These are phyloP conservation scores for Ypsolopha sequella DNA, from an alignment of 2,888 invertebrate genomes.

Conservation along the genomic window DNA sequence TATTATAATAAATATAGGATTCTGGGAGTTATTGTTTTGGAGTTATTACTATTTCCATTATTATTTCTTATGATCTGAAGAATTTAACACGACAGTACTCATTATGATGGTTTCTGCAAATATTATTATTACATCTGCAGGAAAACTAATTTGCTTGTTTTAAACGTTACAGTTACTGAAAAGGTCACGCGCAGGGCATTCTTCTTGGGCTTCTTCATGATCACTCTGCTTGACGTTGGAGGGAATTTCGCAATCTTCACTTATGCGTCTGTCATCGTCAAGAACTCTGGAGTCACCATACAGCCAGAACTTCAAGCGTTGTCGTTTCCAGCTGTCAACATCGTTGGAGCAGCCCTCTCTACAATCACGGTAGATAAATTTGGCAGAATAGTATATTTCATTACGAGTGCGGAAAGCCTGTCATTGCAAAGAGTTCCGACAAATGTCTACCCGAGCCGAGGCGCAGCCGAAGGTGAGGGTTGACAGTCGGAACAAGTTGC, in stretches of 20 bases:
- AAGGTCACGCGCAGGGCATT: conserved; percentile 5
- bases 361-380: conserved; percentile 6
- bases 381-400: conserved; percentile 9
- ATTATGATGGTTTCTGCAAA: too few species aligned
- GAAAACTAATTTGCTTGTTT: not conserved
- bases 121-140: too few species aligned
- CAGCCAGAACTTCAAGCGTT: conserved; percentile 7
- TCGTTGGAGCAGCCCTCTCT: conserved; percentile 5
- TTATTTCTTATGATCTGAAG: too few species aligned
- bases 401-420: too few species aligned
- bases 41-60: too few species aligned
- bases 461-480: too few species aligned
- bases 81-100: too few species aligned
- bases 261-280: conserved; percentile 9
- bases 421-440: too few species aligned
- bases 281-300: conserved; percentile 4
- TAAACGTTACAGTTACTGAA: conserved; percentile 4
- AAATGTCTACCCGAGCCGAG: too few species aligned
- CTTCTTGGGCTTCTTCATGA: conserved; percentile 5
- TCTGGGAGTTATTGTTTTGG: too few species aligned
- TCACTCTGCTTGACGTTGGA: conserved; percentile 4
- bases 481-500: too few species aligned
- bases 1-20: too few species aligned
- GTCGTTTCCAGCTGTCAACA: conserved; percentile 7
- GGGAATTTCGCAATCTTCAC: conserved; percentile 8